Conservation (phyloP, 1,140 invertebrate genomes). For the Drosophila ficusphila region DNA sequence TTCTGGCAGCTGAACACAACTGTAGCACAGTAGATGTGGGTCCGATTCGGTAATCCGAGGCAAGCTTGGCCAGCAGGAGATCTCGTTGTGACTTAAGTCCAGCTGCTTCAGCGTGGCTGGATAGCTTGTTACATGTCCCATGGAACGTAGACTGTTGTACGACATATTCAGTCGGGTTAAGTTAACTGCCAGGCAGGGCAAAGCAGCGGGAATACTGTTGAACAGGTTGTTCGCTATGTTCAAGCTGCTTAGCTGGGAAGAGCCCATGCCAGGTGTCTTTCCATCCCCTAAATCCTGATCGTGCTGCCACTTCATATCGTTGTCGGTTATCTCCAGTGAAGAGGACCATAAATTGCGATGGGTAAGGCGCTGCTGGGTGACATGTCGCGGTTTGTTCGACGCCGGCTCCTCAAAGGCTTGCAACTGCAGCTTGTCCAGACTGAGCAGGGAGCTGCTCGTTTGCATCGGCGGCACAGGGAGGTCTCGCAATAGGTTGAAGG, state of each 20-base stretch:
- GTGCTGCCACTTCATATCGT: slow-evolving; percentile 85
- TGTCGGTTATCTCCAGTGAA: slow-evolving; percentile 89
- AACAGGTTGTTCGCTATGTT: slow-evolving; percentile 97
- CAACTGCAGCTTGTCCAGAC: slow-evolving; percentile 73
- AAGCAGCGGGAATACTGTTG: slow-evolving; percentile 91
- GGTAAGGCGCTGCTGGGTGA: slow-evolving; percentile 85
- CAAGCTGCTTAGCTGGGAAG: slow-evolving; percentile 88
- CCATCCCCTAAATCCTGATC: slow-evolving; percentile 50
- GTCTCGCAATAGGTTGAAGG: slow-evolving; percentile 94
- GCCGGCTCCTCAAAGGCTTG: slow-evolving; percentile 62
- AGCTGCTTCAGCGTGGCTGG: slow-evolving; percentile 95
- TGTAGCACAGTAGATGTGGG: slow-evolving; percentile 87
- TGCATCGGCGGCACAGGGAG: slow-evolving; percentile 87
- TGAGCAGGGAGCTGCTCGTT: slow-evolving; percentile 66
- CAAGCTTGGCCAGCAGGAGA: slow-evolving; percentile 93
- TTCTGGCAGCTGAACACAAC: slow-evolving; percentile 62
- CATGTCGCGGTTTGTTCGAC: slow-evolving; percentile 55
- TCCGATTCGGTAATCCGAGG: slow-evolving; percentile 89
- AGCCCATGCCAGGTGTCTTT: slow-evolving; percentile 78
- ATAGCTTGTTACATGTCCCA: slow-evolving; percentile 95
- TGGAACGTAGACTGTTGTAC: slow-evolving; percentile 92
- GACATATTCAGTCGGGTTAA: slow-evolving; percentile 95
- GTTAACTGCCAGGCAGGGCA: slow-evolving; percentile 94
- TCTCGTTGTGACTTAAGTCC: slow-evolving; percentile 96
- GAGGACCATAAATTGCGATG: slow-evolving; percentile 91